A percentile compares a stretch with the other conserved stretches of the same genome.
Conservation (phyloP, 2,888 invertebrate genomes). For the Dolomedes plantarius region DNA sequence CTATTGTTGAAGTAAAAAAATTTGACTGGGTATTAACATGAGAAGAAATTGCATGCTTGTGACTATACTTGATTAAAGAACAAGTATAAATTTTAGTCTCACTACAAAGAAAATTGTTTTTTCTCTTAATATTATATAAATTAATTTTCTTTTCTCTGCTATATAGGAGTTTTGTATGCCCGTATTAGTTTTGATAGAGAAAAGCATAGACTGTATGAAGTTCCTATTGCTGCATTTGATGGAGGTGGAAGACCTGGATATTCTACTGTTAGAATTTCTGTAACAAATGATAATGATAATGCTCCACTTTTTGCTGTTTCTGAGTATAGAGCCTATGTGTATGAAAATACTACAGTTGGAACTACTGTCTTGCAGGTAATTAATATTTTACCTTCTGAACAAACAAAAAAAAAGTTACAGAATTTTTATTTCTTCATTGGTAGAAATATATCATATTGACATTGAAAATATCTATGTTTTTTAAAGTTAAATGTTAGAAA, state of each 20-base stretch:
- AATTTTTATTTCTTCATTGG: neutral
- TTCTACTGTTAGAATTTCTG: slow-evolving; percentile 73
- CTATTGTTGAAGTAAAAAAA: no score
- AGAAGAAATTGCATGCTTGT: no score
- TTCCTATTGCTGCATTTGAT: slow-evolving; percentile 77
- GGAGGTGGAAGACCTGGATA: slow-evolving; percentile 77
- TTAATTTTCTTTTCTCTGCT: no score
- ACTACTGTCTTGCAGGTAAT: slow-evolving; percentile 75
- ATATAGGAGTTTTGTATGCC: slow-evolving; percentile 67
- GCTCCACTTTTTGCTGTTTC: slow-evolving; percentile 76
- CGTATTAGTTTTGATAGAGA: slow-evolving; percentile 67
- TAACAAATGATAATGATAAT: slow-evolving; percentile 77
- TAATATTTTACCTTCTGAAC: no score
- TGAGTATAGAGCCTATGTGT: slow-evolving; percentile 76
- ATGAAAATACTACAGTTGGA: slow-evolving; percentile 74
- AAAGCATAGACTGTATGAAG: slow-evolving; percentile 75
- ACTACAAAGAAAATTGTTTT: no score
- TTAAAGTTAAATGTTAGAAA: no score
- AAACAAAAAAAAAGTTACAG: no score
- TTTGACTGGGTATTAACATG: no score
- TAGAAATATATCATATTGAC: neutral
- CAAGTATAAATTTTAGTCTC: no score
- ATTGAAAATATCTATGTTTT: no score
- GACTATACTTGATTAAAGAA: no score
- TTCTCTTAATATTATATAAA: no score